These are phyloP conservation scores for Ctenopoma multispine DNA, from an alignment of 2,797 vertebrate genomes.

Conservation along the genomic window DNA sequence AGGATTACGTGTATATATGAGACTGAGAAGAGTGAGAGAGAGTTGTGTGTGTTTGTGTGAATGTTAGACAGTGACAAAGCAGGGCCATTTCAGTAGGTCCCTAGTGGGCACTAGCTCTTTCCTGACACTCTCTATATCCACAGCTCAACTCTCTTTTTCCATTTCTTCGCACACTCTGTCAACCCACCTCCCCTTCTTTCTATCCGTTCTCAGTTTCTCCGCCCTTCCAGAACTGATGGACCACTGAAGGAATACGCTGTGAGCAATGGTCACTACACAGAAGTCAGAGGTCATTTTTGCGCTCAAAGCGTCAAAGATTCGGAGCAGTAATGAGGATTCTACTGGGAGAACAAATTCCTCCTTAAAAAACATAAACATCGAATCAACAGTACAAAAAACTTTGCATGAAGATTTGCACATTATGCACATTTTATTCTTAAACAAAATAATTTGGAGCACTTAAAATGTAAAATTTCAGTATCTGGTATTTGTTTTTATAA, in stretches of 20 bases:
- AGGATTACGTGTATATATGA: slow-evolving; percentile 73
- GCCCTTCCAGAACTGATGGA: slow-evolving; percentile 38
- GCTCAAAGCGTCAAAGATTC: not conserved
- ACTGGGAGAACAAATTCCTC: not conserved
- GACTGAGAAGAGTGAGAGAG: slow-evolving; percentile 15
- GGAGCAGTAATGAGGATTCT: not conserved
- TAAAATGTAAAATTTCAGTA: too few relatives aligned
- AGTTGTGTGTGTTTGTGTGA: slow-evolving; percentile 17
- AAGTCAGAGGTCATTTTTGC: slow-evolving; percentile 29
- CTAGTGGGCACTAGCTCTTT: slow-evolving; percentile 45
- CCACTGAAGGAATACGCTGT: slow-evolving; percentile 28
- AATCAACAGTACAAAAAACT: not conserved
- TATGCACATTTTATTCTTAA: too few relatives aligned
- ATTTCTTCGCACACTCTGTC: not conserved
- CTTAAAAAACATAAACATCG: not conserved
- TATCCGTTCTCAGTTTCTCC: not conserved
- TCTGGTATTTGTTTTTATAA: not conserved
- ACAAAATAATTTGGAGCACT: too few relatives aligned
- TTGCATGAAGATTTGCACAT: not conserved
- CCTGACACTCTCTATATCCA: slow-evolving; percentile 26
- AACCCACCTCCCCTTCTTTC: not conserved
- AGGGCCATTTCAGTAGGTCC: slow-evolving; percentile 54
- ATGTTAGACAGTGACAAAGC: slow-evolving; percentile 68
- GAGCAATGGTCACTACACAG: slow-evolving; percentile 47
- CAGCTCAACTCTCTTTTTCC: slow-evolving; percentile 5